These are phyloP conservation scores for Halcyon badia DNA, from an alignment of 2,797 vertebrate species.

Conservation along the genomic window DNA sequence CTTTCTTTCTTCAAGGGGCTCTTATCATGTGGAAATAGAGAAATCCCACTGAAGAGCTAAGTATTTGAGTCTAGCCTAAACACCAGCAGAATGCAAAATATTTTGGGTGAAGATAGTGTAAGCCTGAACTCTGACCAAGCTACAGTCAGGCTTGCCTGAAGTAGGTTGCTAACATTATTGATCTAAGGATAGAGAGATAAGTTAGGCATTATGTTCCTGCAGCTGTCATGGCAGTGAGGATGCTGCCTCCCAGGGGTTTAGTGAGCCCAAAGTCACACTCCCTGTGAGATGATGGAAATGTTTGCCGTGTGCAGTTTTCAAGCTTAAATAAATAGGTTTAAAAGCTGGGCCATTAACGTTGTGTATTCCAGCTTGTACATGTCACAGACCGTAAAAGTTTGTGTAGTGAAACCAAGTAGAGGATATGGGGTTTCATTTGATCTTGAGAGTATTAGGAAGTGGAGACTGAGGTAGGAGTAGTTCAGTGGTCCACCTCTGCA, in stretches of 20 bases:
- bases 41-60: constrained; percentile 9
- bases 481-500: neutral
- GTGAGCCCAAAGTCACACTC: neutral
- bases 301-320: neutral
- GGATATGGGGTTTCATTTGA: neutral
- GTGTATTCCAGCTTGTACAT: neutral
- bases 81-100: constrained; percentile 13
- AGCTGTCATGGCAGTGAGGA: neutral
- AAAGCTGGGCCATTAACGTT: neutral
- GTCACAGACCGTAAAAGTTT: neutral
- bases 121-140: neutral
- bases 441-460: neutral
- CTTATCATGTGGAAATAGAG: constrained; percentile 46
- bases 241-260: accelerated
- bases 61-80: constrained; percentile 1
- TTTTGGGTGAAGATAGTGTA: neutral
- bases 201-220: neutral
- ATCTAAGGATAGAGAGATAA: neutral
- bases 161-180: neutral
- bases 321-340: neutral
- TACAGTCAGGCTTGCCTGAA: neutral
- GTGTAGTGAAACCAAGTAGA: neutral
- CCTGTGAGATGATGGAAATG: neutral
- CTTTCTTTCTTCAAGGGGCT: constrained; percentile 53
- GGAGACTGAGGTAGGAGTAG: neutral